These are phyloP conservation scores for Thunnus maccoyii DNA, from an alignment of 2,113 vertebrate genomes.

Conservation along the genomic window DNA sequence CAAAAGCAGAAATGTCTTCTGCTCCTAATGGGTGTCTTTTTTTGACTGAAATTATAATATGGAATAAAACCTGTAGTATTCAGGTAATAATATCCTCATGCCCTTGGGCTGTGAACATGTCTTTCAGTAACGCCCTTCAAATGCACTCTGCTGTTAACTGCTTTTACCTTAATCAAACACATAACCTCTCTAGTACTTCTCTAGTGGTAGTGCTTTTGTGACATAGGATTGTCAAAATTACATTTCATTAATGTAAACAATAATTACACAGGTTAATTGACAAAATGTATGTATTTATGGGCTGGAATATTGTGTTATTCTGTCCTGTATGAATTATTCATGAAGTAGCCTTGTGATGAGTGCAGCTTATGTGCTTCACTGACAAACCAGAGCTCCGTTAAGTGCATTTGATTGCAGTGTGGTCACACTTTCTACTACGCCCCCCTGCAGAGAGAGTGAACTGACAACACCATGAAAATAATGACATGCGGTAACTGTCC, in stretches of 20 bases:
- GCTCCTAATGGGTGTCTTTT: not conserved
- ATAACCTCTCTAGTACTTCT: not conserved
- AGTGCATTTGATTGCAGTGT: conserved; percentile 17
- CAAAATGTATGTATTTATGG: not conserved
- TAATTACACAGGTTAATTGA: not conserved
- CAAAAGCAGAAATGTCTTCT: not conserved
- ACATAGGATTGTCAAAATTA: not conserved
- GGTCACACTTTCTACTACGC: conserved; percentile 10
- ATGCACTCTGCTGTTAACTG: not conserved
- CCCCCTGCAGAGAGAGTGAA: not conserved
- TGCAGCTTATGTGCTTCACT: conserved; percentile 28
- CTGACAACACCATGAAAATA: not conserved
- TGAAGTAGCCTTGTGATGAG: not conserved
- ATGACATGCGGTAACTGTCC: no score
- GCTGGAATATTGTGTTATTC: not conserved
- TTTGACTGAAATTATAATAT: not conserved
- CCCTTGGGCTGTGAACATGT: not conserved
- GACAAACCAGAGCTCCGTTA: conserved; percentile 7
- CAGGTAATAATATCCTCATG: not conserved
- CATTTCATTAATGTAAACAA: not conserved
- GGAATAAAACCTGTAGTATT: not conserved
- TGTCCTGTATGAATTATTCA: conserved; percentile 38
- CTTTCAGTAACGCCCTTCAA: conserved; percentile 32
- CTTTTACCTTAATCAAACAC: not conserved
- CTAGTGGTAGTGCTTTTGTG: not conserved